Evolutionary conservation across 2,113 vertebrate genomes (phyloP).

Genomic region (Ardeotis arabs): DNA sequence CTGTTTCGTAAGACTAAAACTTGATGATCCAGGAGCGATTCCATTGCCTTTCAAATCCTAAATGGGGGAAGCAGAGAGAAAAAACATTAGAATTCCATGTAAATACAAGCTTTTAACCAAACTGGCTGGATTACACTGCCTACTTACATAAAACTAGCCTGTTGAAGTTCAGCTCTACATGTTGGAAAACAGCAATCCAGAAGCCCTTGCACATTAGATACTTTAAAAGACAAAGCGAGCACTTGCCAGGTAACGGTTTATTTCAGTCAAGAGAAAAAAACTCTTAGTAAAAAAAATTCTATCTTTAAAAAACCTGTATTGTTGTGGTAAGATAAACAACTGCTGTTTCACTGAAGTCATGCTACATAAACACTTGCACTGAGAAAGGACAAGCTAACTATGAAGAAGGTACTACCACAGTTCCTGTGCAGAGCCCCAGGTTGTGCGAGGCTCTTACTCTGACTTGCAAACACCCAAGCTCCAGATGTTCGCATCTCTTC

Average conservation of each 20-base stretch:
- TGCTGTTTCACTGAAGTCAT: background rate
- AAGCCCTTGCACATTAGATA: background rate
- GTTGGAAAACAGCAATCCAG: background rate
- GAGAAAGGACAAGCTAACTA: background rate
- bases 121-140: background rate
- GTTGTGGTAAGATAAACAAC: background rate
- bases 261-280: background rate
- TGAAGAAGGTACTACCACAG: background rate
- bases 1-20: conserved; percentile 71
- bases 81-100: background rate
- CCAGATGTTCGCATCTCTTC: background rate
- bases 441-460: background rate
- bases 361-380: background rate
- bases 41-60: conserved; percentile 70
- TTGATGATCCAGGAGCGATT: conserved; percentile 58
- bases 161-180: background rate
- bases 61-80: background rate
- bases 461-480: background rate
- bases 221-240: background rate
- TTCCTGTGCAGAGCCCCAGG: background rate
- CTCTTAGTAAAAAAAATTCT: background rate
- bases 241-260: background rate
- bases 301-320: background rate
- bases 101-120: background rate
- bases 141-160: background rate